Percentiles rank a stretch among this genome's conserved stretches.
phyloP scores from a whole-genome alignment of 2,113 vertebrate genomes.

The Condylura cristata region DNA sequence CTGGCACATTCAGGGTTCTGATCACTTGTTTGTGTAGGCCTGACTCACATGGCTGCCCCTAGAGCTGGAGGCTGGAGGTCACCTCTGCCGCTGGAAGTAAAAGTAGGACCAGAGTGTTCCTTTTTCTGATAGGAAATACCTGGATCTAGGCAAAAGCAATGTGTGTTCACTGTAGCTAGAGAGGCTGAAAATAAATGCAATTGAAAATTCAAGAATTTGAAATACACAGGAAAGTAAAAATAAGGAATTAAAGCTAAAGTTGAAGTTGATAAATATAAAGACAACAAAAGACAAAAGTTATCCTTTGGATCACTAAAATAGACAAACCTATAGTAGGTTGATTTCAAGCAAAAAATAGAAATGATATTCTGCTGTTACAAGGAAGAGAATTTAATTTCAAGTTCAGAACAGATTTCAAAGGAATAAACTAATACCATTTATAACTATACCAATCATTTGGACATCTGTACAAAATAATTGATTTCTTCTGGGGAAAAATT shows the following conservation, averaged over 20 bases:
- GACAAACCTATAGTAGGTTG: neutral
- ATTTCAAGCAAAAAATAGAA: constrained; percentile 37
- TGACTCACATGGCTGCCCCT: neutral
- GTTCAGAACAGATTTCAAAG: constrained; percentile 34
- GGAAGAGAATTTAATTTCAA: constrained; percentile 18
- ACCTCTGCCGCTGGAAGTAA: neutral
- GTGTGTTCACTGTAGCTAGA: neutral
- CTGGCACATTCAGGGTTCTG: neutral
- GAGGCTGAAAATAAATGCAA: constrained; percentile 20
- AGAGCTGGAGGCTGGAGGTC: neutral
- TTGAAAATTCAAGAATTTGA: neutral
- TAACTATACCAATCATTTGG: neutral
- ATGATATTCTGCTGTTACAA: constrained; percentile 15
- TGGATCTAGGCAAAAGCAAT: neutral
- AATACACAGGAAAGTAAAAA: neutral
- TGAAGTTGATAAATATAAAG: neutral
- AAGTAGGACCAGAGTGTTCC: neutral
- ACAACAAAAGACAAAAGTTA: neutral
- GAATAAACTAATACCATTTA: neutral
- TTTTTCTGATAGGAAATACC: neutral
- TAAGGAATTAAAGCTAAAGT: neutral
- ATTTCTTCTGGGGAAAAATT: neutral
- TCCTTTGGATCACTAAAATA: constrained; percentile 15
- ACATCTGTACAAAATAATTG: neutral
- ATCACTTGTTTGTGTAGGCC: neutral